Conservation (phyloP, 2,797 vertebrate genomes). For the Sebastes cheni region DNA sequence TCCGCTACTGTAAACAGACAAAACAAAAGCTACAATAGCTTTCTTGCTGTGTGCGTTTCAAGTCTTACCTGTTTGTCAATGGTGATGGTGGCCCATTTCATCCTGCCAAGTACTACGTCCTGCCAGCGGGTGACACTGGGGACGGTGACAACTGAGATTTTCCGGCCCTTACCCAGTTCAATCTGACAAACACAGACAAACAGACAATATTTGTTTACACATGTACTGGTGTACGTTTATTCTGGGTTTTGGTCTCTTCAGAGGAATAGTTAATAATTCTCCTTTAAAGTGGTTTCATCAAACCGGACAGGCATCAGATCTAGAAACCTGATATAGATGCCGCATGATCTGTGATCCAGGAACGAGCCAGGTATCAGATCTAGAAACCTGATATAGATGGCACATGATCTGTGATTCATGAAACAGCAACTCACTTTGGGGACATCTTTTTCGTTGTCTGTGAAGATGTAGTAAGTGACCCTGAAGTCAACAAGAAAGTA, state of each 20-base stretch:
- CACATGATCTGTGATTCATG: too few species aligned
- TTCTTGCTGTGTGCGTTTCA: not conserved
- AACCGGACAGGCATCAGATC: too few species aligned
- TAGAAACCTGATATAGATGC: too few species aligned
- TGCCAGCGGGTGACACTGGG: constrained; percentile 57
- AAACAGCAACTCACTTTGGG: constrained; percentile 32
- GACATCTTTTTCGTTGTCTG: constrained; percentile 46
- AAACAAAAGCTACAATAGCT: not conserved
- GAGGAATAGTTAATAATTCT: not conserved
- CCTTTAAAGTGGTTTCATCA: not conserved
- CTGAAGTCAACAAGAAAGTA: constrained; percentile 56
- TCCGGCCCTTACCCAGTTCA: constrained; percentile 11
- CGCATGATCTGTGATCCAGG: too few species aligned
- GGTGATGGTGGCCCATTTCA: constrained; percentile 52
- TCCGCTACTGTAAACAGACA: not conserved
- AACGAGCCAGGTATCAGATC: too few species aligned
- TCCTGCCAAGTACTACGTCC: constrained; percentile 56
- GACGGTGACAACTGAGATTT: constrained; percentile 18
- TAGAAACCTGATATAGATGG: too few species aligned
- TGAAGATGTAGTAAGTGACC: constrained; percentile 67
- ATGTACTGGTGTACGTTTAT: not conserved
- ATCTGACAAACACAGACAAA: constrained; percentile 21
- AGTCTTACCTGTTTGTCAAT: constrained; percentile 48
- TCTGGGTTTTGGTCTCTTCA: not conserved
- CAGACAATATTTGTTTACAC: not conserved